These are phyloP conservation scores for Elgaria multicarinata DNA, from an alignment of 2,113 vertebrate genomes.

Conservation along the genomic window DNA sequence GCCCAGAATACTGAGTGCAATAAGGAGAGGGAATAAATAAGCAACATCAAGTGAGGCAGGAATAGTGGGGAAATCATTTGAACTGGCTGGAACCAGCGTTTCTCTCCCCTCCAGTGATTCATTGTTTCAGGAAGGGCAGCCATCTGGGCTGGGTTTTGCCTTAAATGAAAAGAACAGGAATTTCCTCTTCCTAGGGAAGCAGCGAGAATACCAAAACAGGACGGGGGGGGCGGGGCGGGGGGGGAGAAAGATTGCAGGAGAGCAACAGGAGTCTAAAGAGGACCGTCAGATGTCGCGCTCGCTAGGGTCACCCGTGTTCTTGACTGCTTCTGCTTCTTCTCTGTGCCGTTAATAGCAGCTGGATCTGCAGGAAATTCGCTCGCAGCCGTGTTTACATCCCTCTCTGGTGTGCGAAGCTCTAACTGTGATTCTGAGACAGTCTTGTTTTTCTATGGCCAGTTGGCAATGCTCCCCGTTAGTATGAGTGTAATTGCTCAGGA, in stretches of 20 bases:
- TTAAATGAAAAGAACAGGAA: conserved; percentile 4
- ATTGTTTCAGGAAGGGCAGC: conserved; percentile 24
- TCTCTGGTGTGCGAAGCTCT: neutral
- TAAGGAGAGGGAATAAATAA: neutral
- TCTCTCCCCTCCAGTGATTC: neutral
- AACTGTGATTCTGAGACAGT: neutral
- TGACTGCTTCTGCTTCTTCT: neutral
- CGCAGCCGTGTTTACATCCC: neutral
- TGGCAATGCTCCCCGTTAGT: neutral
- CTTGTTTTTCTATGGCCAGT: neutral
- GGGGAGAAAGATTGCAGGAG: too few relatives aligned
- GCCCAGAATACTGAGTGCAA: neutral
- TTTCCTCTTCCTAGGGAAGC: conserved; percentile 20
- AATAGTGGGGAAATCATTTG: too few relatives aligned
- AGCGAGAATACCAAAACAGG: neutral
- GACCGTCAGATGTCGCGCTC: too few relatives aligned
- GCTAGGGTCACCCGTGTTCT: too few relatives aligned
- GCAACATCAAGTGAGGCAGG: neutral
- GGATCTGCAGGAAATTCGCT: too few relatives aligned
- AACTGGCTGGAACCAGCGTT: neutral
- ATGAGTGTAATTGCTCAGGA: neutral
- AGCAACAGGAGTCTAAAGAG: neutral
- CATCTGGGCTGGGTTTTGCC: conserved; percentile 2
- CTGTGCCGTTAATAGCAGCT: too few relatives aligned
- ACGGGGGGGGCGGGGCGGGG: too few relatives aligned